These are phyloP conservation scores for Xestobium rufovillosum DNA, from an alignment of 2,888 invertebrate genomes.

Conservation along the genomic window DNA sequence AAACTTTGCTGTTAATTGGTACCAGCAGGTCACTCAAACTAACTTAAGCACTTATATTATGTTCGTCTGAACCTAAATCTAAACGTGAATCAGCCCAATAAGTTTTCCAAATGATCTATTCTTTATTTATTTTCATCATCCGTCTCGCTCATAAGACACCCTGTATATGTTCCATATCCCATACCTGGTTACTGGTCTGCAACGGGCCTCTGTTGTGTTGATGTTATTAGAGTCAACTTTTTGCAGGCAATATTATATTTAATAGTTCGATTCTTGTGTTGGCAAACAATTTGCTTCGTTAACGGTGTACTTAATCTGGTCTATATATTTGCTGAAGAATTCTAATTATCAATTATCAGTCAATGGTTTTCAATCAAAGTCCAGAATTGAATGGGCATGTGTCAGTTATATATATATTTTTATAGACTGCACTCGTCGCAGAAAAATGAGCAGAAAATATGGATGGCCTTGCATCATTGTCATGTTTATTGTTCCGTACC, in stretches of 20 bases:
- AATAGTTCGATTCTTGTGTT: slow-evolving; percentile 26
- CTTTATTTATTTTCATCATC: no score
- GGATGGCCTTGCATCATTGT: slow-evolving; percentile 36
- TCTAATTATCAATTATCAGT: slow-evolving; percentile 33
- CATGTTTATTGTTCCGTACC: slow-evolving; percentile 29
- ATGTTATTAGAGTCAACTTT: slow-evolving; percentile 18
- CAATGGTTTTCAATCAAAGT: slow-evolving; percentile 30
- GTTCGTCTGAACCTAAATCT: no score
- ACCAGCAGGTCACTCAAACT: no score
- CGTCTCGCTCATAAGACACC: no score
- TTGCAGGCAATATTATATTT: slow-evolving; percentile 29
- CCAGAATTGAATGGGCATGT: slow-evolving; percentile 29
- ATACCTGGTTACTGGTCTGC: no score
- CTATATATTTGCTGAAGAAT: slow-evolving; percentile 29
- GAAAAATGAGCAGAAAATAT: slow-evolving; percentile 33
- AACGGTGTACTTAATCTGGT: slow-evolving; percentile 21
- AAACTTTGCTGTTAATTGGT: no score
- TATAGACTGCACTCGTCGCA: slow-evolving; percentile 25
- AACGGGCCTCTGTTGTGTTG: not conserved
- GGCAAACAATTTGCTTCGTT: slow-evolving; percentile 24
- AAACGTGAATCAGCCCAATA: no score
- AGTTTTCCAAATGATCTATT: no score
- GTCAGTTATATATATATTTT: slow-evolving; percentile 31
- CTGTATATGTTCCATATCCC: no score
- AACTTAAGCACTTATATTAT: no score